Conservation (phyloP, 2,797 vertebrate species). For the Eupleurogrammus muticus region DNA sequence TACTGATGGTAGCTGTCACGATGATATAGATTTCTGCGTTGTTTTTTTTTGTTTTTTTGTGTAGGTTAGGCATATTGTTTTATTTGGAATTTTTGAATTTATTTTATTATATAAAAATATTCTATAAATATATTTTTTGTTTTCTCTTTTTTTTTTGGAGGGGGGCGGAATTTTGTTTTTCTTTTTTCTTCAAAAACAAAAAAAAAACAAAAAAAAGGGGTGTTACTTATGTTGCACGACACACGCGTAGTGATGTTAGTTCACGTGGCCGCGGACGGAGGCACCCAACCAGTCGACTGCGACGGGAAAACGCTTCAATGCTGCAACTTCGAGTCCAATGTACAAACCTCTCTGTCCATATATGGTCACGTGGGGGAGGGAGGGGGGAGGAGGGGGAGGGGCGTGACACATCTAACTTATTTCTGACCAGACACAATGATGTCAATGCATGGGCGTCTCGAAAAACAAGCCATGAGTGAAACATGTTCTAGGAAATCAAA, state of each 20-base stretch:
- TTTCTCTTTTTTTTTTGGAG: conserved; percentile 60
- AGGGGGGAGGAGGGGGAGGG: not conserved
- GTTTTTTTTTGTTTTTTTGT: conserved; percentile 69
- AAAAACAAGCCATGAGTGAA: conserved; percentile 84
- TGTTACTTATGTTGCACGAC: conserved; percentile 92
- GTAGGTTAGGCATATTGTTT: conserved; percentile 83
- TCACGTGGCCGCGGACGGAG: conserved; percentile 72
- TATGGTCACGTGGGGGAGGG: conserved; percentile 33
- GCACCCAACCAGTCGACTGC: conserved; percentile 66
- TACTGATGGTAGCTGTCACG: conserved; percentile 73
- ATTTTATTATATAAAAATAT: conserved; percentile 83
- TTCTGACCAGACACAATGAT: conserved; percentile 83
- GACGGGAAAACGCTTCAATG: conserved; percentile 83
- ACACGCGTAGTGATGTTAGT: conserved; percentile 79
- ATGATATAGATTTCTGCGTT: conserved; percentile 80
- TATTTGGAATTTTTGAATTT: conserved; percentile 77
- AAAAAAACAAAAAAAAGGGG: conserved; percentile 82
- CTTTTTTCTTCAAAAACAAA: conserved; percentile 79
- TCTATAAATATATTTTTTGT: conserved; percentile 84
- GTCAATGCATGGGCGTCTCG: conserved; percentile 90
- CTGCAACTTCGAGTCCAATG: conserved; percentile 87
- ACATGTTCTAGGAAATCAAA: conserved; percentile 82
- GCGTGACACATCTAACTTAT: conserved; percentile 82
- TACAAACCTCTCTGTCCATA: conserved; percentile 72
- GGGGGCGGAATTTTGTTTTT: conserved; percentile 66